These are phyloP conservation scores for Pseudanteris insignis DNA, from an alignment of 2,888 invertebrate genomes.

Conservation along the genomic window DNA sequence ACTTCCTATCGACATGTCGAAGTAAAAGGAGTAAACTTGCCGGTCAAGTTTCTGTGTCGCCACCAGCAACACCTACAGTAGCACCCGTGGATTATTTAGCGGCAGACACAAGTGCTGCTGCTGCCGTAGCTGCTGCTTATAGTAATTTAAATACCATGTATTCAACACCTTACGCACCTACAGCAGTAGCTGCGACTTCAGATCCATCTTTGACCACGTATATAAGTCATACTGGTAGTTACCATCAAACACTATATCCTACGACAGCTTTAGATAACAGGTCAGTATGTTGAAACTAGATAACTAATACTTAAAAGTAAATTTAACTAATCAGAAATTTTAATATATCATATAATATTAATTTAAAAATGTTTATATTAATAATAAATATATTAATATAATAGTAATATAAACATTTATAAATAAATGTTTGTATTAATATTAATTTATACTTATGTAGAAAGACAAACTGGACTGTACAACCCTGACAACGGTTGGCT, in stretches of 20 bases:
- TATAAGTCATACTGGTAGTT: slow-evolving; percentile 77
- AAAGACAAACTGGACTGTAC: too few relatives aligned
- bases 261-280: slow-evolving; percentile 69
- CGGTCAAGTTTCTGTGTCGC: slow-evolving; percentile 69
- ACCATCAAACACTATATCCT: slow-evolving; percentile 72
- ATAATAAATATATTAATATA: too few relatives aligned
- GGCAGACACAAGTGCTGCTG: slow-evolving; percentile 72
- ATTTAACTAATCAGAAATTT: too few relatives aligned
- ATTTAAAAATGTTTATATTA: too few relatives aligned
- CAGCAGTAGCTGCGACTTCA: slow-evolving; percentile 78
- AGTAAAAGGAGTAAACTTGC: slow-evolving; percentile 74
- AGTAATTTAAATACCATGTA: slow-evolving; percentile 83
- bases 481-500: too few relatives aligned
- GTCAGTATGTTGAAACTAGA: too few relatives aligned
- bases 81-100: slow-evolving; percentile 75
- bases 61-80: slow-evolving; percentile 69
- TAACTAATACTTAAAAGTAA: too few relatives aligned
- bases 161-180: slow-evolving; percentile 79
- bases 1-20: slow-evolving; percentile 91
- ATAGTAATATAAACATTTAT: too few relatives aligned
- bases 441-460: too few relatives aligned
- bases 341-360: too few relatives aligned
- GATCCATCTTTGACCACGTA: slow-evolving; percentile 73
- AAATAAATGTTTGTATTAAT: too few relatives aligned
- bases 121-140: slow-evolving; percentile 80